A percentile compares a stretch with the other conserved stretches of the same genome.
These are phyloP conservation scores for Phoxinus dragarum DNA, from an alignment of 2,797 vertebrate genomes.

Conservation along the genomic window DNA sequence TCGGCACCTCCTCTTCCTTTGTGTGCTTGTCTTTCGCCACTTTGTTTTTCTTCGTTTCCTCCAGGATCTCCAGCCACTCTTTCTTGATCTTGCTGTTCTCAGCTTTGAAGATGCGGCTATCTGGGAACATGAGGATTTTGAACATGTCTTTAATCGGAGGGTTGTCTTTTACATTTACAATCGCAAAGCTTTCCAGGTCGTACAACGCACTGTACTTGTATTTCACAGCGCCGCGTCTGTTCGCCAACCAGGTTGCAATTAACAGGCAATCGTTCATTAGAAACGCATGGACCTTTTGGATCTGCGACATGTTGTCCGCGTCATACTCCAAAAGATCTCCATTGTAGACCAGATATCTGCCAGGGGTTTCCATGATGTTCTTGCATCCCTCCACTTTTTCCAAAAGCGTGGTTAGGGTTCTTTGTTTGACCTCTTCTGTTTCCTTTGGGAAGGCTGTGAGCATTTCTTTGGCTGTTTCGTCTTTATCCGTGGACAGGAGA, in stretches of 20 bases:
- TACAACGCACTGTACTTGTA: conserved; percentile 94
- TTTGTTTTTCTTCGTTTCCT: conserved; percentile 93
- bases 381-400: conserved; percentile 97
- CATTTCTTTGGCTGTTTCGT: conserved; percentile 85
- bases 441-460: conserved; percentile 90
- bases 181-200: conserved; percentile 91
- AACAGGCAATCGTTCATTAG: conserved; percentile 97
- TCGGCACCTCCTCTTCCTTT: conserved; percentile 85
- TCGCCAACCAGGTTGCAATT: conserved; percentile 92
- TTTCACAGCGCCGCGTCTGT: conserved; percentile 85
- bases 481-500: conserved; percentile 86
- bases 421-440: conserved; percentile 90
- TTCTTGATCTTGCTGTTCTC: conserved; percentile 98
- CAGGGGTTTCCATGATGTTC: conserved; percentile 93
- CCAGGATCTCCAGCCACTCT: conserved; percentile 97
- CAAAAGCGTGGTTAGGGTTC: conserved; percentile 93
- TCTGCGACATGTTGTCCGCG: conserved; percentile 92
- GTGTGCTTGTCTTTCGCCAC: conserved; percentile 85
- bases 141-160: conserved; percentile 99
- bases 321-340: conserved; percentile 95
- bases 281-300: conserved; percentile 96
- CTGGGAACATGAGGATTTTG: conserved; percentile 97
- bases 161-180: conserved; percentile 98
- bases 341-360: conserved; percentile 95
- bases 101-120: conserved; percentile 96